These are phyloP conservation scores for Drosophila neocordata DNA, from an alignment of 1,140 invertebrate genomes.

Conservation along the genomic window DNA sequence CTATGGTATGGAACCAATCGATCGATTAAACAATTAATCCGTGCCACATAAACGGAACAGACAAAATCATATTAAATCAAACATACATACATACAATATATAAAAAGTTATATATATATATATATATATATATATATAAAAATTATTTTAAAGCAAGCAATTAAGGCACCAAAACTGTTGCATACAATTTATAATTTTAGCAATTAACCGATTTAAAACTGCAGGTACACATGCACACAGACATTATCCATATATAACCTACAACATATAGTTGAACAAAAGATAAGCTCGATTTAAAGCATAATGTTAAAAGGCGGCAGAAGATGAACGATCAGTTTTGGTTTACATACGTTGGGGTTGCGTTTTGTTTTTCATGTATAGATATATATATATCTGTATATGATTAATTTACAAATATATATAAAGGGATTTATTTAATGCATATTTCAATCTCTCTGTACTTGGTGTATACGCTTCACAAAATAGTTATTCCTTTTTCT, in stretches of 20 bases:
- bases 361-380: slow-evolving; percentile 18
- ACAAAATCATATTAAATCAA: background rate
- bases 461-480: slow-evolving; percentile 65
- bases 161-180: slow-evolving; percentile 72
- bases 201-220: slow-evolving; percentile 10
- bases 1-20: too few species aligned
- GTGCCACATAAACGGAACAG: background rate
- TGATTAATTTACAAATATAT: slow-evolving; percentile 60
- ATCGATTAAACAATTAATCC: too few species aligned
- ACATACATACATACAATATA: slow-evolving; percentile 1
- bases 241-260: background rate
- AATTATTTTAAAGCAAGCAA: slow-evolving; percentile 41
- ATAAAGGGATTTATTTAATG: slow-evolving; percentile 50
- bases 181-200: slow-evolving; percentile 9
- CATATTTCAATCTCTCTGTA: slow-evolving; percentile 36
- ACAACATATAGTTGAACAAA: background rate
- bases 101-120: slow-evolving; percentile 11
- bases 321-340: background rate
- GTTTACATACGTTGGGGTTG: slow-evolving; percentile 14
- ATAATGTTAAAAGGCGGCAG: slow-evolving; percentile 5
- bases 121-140: too few species aligned
- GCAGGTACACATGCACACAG: slow-evolving; percentile 39
- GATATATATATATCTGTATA: slow-evolving; percentile 22
- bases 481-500: slow-evolving; percentile 56
- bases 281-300: background rate